Percentiles rank a stretch among this genome's conserved stretches.
Conservation (phyloP, 1,140 invertebrate genomes). For the Drosophila suzukii region DNA sequence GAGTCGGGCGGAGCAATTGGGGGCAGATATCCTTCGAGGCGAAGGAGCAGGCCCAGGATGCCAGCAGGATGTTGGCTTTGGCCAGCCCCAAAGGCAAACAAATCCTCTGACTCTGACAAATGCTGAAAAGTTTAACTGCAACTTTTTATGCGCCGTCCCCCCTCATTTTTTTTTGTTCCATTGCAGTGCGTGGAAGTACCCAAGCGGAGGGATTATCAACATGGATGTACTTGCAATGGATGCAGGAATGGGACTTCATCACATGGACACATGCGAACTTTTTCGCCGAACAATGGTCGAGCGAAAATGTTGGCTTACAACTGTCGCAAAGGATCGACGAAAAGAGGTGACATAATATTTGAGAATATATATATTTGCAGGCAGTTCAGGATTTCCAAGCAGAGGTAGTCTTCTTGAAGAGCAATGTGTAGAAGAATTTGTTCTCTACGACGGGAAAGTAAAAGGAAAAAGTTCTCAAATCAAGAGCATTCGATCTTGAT, state of each 20-base stretch:
- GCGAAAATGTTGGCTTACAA: conserved; percentile 28
- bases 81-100: conserved; percentile 74
- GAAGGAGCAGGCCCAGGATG: conserved; percentile 28
- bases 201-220: conserved; percentile 42
- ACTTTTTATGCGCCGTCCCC: conserved; percentile 50
- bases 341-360: conserved; percentile 22
- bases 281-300: conserved; percentile 26
- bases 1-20: conserved; percentile 35
- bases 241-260: conserved; percentile 18
- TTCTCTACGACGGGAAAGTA: no score
- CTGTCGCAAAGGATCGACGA: neutral
- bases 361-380: neutral
- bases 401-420: no score
- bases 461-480: no score
- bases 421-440: no score
- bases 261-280: conserved; percentile 22
- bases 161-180: neutral
- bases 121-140: conserved; percentile 79
- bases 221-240: conserved; percentile 15
- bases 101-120: conserved; percentile 81
- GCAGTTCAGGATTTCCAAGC: neutral
- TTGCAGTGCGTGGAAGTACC: conserved; percentile 37
- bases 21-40: conserved; percentile 15
- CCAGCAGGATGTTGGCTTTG: conserved; percentile 66
- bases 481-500: no score